These are phyloP conservation scores for Eidolon helvum DNA, from an alignment of 2,113 vertebrate genomes.

Conservation along the genomic window DNA sequence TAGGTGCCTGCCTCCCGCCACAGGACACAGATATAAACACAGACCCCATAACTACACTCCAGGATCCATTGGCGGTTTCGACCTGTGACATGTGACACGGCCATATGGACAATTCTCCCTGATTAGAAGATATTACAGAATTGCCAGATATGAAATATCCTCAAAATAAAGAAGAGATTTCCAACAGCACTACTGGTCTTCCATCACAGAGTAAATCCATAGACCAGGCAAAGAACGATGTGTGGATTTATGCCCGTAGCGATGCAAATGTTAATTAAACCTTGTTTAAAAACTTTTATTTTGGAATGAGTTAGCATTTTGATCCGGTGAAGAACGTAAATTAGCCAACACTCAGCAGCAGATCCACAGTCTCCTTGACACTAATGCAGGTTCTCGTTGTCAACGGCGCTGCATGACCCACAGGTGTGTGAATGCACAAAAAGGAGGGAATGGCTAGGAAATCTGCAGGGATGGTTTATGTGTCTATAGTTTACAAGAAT, in stretches of 20 bases:
- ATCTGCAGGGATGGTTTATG: neutral
- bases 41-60: neutral
- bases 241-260: neutral
- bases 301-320: neutral
- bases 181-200: neutral
- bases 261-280: constrained; percentile 8
- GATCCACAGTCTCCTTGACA: neutral
- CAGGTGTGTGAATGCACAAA: neutral
- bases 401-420: neutral
- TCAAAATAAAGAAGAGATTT: neutral
- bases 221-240: neutral
- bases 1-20: neutral
- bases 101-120: neutral
- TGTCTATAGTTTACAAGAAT: neutral
- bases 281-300: neutral
- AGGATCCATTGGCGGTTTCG: neutral
- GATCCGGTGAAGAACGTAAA: neutral
- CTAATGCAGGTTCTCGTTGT: neutral
- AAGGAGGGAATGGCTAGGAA: neutral
- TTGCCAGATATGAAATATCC: neutral
- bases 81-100: neutral
- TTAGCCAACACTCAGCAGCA: neutral
- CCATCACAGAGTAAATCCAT: neutral
- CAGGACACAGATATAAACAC: neutral
- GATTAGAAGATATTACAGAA: neutral